Base-by-base conservation (phyloP, 2,797 vertebrate genomes). In the Pelochelys cantorii region DNA sequence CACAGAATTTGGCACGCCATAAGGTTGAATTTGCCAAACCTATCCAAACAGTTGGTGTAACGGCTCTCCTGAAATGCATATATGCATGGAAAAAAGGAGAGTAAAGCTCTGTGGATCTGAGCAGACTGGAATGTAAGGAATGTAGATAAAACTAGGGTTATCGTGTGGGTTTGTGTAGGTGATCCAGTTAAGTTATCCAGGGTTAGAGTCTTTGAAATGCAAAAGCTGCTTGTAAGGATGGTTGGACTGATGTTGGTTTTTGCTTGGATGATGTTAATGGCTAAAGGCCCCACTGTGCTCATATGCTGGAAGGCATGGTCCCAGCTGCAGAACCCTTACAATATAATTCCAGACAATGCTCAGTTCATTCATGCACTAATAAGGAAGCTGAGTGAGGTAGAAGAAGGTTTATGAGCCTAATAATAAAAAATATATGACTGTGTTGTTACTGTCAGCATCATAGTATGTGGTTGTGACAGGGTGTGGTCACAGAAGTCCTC, bases 131-230 rank as follows among this genome's bases (percentile, higher is more conserved):
- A 11, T 37, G 5, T 71, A 22, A 37, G 18, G n/a, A 71, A 71
- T 37, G 34, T 71, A 71, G 80, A 7, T 17, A 88, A 42, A 77
- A 52, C 4, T 27, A 77, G 42, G 25, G 59, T 29, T 96, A 97
- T 97, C 96, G 96, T 96, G 91, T 95, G 92, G 92, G 95, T 96
- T 95, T 87, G 95, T 96, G 93, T 94, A 90, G 84, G 80, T 90
- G 89, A 57, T 86, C 88, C 4, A 2, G 48, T 74, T 84, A 9
- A 22, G 79, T 85, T 83, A 74, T 59, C 93, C 3, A 1, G 87
- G 53, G 81, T 91, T 92, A 79, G 87, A 55, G 84, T 42, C 37
- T 87, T 94, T 93, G 4, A 85, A 77, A 79, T 89, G 84, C 83
- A 87, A 92, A 96, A 81, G 7, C 13, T 53, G 25, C 74, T 23